Conservation (phyloP, 2,113 vertebrate species). For the Nymphicus hollandicus region DNA sequence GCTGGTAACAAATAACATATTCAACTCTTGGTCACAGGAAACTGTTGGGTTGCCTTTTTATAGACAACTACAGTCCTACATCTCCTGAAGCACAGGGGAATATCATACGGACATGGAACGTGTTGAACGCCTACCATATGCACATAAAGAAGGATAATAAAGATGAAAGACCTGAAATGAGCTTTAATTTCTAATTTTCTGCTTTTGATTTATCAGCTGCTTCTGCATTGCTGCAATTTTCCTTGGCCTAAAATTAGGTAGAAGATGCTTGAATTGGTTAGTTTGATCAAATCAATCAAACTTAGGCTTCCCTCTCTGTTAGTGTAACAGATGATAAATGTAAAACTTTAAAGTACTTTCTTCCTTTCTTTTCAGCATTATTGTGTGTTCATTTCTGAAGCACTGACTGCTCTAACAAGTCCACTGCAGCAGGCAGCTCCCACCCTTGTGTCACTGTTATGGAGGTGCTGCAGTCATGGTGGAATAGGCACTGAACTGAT, state of each 20-base stretch:
- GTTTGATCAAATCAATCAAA: neutral
- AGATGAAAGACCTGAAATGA: conserved; percentile 42
- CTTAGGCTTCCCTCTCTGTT: neutral
- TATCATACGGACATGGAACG: neutral
- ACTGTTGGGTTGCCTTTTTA: conserved; percentile 56
- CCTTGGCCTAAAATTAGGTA: conserved; percentile 18
- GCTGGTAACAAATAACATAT: conserved; percentile 67
- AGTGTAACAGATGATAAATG: neutral
- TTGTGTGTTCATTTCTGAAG: neutral
- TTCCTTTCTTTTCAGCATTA: neutral
- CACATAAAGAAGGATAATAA: conserved; percentile 40
- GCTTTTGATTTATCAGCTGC: conserved; percentile 54
- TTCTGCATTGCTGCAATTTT: conserved; percentile 19
- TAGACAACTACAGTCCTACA: conserved; percentile 27
- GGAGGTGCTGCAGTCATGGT: neutral
- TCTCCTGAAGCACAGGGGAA: conserved; percentile 26
- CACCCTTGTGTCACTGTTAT: neutral
- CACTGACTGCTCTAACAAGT: neutral
- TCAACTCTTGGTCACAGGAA: conserved; percentile 51
- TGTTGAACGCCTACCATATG: conserved; percentile 43
- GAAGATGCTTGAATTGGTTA: neutral
- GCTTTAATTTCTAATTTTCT: conserved; percentile 50
- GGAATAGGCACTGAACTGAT: neutral
- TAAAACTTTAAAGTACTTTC: neutral
- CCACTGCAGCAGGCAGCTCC: neutral